Evolutionary conservation across 30 jellyfish, hydroid and myxozoan genomes (phyloP), one percentile per base, ranked within the genome.

Genomic region (Hydractinia echinata): DNA sequence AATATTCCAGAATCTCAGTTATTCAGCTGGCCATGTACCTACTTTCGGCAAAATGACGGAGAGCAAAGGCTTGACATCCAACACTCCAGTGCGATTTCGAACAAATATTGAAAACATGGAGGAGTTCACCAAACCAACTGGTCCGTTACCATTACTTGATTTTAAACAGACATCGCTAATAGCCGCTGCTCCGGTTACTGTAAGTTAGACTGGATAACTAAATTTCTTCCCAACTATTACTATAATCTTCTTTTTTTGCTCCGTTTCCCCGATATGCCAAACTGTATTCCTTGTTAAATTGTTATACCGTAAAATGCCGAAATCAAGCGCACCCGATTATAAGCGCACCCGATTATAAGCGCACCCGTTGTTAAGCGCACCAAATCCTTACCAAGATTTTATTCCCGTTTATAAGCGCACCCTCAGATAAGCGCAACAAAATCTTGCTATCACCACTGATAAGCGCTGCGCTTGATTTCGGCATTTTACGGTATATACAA

Each of bases 81-180:
- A 77, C 74, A 96, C 98, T 8, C 98, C 98, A 7, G 95, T 92
- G 1, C 94, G 98, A 48, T 92, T 92, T 83, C 79, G 98, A 55
- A 82, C 94, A n/a, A 82, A 55, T 78, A 84, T 90, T n/a, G 97
- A 90, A 10, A 83, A 54, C 14, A 52, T 77, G 56, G 85, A 77
- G 48, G 76, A 79, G 8, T 77, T 18, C 53, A 77, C 79, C 15
- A 77, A 77, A 6, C 85, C 85, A 15, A 77, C 80, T 77, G 85
- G 85, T 18, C 94, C 89, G 14, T 51, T 92, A 14, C 98, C 98
- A 14, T 90, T 95, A 15, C 71, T 92, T 7, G 21, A 62, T 8
- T 74, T 82, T 78, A 66, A 77, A 16, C 80, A 68, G 19, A 69
- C 91, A 8, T 92, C 98, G 0, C 54, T 92, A 51, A 81, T 79